These are phyloP conservation scores for Tenodera sinensis DNA, from an alignment of 2,888 invertebrate genomes.

Conservation along the genomic window DNA sequence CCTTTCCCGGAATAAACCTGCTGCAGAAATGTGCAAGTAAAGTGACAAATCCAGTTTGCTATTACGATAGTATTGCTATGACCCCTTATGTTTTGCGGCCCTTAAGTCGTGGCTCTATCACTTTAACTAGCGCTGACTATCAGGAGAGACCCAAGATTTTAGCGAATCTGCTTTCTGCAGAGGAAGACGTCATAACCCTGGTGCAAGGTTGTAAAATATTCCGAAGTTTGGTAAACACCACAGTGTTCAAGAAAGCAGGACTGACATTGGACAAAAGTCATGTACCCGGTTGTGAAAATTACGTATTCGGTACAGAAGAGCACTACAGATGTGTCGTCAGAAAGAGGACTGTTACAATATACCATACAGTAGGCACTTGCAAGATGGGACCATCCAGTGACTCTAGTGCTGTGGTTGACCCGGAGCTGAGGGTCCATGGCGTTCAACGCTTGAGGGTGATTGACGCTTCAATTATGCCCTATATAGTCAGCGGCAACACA, in stretches of 20 bases:
- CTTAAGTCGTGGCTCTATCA: neutral
- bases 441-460: no score
- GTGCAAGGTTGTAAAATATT: neutral
- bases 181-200: neutral
- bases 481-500: no score
- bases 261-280: neutral
- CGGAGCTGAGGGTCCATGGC: no score
- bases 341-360: no score
- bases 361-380: no score
- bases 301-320: no score
- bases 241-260: neutral
- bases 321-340: no score
- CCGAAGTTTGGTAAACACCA: neutral
- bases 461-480: no score
- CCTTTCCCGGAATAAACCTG: slow-evolving; percentile 68
- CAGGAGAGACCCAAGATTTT: neutral
- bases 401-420: no score
- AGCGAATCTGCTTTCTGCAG: neutral
- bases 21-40: slow-evolving; percentile 39
- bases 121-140: neutral
- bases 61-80: neutral
- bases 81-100: neutral
- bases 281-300: no score
- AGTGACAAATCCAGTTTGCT: slow-evolving; percentile 40
- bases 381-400: no score